Conservation (phyloP, 2,113 vertebrate species). For the Pipra filicauda region DNA sequence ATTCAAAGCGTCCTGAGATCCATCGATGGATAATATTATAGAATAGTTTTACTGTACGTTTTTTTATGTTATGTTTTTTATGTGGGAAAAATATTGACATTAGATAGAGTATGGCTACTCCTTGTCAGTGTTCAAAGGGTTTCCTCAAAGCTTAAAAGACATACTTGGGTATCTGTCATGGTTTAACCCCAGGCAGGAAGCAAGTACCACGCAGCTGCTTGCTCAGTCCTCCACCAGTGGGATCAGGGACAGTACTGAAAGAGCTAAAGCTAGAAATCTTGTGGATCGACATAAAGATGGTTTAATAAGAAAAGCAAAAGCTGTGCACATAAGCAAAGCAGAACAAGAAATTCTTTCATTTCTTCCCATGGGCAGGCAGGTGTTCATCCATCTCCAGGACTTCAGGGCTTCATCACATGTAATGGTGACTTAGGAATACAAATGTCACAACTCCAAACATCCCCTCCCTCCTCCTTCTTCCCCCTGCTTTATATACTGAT, state of each 20-base stretch:
- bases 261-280: background rate
- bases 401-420: no score
- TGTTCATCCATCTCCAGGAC: background rate
- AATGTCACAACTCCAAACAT: background rate
- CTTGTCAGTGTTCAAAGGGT: background rate
- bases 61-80: background rate
- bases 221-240: background rate
- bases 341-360: background rate
- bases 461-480: background rate
- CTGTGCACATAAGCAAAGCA: background rate
- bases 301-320: background rate
- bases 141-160: background rate
- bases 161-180: background rate
- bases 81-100: background rate
- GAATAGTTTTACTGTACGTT: background rate
- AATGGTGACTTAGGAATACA: background rate
- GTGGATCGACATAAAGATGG: background rate
- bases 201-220: background rate
- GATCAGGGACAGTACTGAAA: background rate
- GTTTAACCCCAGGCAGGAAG: background rate
- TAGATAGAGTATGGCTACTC: background rate
- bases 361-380: background rate
- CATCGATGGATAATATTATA: background rate
- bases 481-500: background rate
- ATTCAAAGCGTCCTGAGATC: background rate